phyloP scores from a whole-genome alignment of 2,113 vertebrate genomes.

The Xenus cinereus region DNA sequence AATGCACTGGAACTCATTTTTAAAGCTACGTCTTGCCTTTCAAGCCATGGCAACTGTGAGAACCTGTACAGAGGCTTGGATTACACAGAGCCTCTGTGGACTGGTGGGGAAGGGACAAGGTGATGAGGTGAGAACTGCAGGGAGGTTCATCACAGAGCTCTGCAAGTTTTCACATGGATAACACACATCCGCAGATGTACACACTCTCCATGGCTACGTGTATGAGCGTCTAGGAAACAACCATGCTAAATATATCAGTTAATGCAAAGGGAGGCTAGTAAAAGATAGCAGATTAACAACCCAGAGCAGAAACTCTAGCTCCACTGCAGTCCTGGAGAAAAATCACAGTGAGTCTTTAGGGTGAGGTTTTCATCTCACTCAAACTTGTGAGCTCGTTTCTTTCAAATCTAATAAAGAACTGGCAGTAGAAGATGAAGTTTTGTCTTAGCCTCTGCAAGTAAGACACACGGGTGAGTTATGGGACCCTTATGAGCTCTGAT shows the following conservation, averaged over 20 bases:
- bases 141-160: not conserved
- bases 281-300: not conserved
- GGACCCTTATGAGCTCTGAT: not conserved
- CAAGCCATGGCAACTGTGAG: not conserved
- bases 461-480: not conserved
- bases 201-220: not conserved
- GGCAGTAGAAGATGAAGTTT: not conserved
- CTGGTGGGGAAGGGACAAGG: not conserved
- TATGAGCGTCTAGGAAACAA: not conserved
- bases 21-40: not conserved
- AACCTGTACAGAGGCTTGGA: not conserved
- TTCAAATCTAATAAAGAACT: conserved; percentile 1
- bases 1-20: not conserved
- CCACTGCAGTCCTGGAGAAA: not conserved
- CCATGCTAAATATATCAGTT: not conserved
- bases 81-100: not conserved
- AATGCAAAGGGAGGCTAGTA: not conserved
- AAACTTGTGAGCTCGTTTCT: not conserved
- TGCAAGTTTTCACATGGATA: not conserved
- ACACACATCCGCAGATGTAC: not conserved
- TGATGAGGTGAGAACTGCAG: not conserved
- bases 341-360: not conserved
- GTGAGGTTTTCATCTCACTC: not conserved
- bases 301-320: not conserved
- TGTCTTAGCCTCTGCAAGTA: not conserved